phyloP scores from a whole-genome alignment of 2,113 vertebrate genomes.

The Sturnira hondurensis region DNA sequence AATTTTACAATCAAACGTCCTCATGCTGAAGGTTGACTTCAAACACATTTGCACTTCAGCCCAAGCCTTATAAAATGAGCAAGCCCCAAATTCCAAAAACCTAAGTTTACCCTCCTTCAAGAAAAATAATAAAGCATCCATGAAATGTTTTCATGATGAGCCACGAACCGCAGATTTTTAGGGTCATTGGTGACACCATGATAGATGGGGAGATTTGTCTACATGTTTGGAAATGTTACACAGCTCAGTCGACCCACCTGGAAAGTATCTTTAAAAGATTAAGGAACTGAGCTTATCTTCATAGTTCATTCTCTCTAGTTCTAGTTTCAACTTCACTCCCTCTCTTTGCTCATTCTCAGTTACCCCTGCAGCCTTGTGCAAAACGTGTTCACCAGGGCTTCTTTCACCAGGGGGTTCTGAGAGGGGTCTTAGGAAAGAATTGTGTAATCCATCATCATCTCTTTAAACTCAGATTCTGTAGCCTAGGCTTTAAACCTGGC shows the following conservation, averaged over 20 bases:
- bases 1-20: constrained; percentile 59
- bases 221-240: constrained; percentile 65
- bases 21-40: constrained; percentile 58
- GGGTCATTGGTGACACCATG: constrained; percentile 65
- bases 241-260: constrained; percentile 52
- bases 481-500: constrained; percentile 50
- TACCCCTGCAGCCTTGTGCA: constrained; percentile 46
- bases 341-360: constrained; percentile 59
- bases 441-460: constrained; percentile 74
- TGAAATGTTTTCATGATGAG: constrained; percentile 72
- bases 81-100: constrained; percentile 62
- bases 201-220: constrained; percentile 68
- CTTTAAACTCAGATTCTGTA: constrained; percentile 66
- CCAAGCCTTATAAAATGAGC: constrained; percentile 60
- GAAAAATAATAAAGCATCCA: constrained; percentile 75
- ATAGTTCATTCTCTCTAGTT: constrained; percentile 53
- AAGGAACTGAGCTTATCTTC: constrained; percentile 59
- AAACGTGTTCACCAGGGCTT: constrained; percentile 16
- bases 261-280: constrained; percentile 75
- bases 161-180: constrained; percentile 62
- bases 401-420: constrained; percentile 49
- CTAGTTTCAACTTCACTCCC: constrained; percentile 59
- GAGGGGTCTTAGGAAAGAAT: constrained; percentile 62
- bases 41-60: constrained; percentile 69
- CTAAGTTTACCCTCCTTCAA: constrained; percentile 61